A percentile compares a stretch with the other conserved stretches of the same genome.
These are phyloP conservation scores for Bubalus kerabau DNA, from an alignment of 2,113 vertebrate genomes.

Conservation along the genomic window DNA sequence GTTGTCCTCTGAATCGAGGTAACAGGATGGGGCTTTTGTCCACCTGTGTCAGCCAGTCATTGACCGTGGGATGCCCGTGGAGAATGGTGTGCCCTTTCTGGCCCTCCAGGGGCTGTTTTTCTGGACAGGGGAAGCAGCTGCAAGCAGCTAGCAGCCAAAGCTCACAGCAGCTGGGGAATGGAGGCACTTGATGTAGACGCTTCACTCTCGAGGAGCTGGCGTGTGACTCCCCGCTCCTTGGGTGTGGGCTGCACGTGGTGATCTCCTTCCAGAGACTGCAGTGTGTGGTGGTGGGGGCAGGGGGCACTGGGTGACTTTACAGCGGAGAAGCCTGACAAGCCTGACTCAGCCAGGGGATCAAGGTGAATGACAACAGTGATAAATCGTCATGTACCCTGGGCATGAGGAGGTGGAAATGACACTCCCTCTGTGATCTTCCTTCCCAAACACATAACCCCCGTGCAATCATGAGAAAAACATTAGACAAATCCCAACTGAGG, in stretches of 20 bases:
- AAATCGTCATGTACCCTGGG: background rate
- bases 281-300: background rate
- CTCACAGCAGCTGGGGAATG: background rate
- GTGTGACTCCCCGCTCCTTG: too few relatives aligned
- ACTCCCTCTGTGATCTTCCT: background rate
- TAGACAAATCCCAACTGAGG: background rate
- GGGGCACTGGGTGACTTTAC: background rate
- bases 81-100: background rate
- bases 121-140: background rate
- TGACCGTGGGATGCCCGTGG: background rate
- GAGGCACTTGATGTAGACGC: too few relatives aligned
- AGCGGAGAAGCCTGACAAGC: background rate
- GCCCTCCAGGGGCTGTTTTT: background rate
- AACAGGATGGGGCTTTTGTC: background rate
- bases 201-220: background rate
- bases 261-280: background rate
- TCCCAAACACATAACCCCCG: background rate
- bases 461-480: background rate
- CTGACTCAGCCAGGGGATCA: background rate
- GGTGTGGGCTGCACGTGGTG: background rate
- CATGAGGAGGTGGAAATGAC: background rate
- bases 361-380: background rate
- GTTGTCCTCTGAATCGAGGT: background rate
- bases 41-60: background rate
- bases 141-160: background rate